phyloP scores from a whole-genome alignment of 2,888 invertebrate genomes.

The Eupithecia inturbata region DNA sequence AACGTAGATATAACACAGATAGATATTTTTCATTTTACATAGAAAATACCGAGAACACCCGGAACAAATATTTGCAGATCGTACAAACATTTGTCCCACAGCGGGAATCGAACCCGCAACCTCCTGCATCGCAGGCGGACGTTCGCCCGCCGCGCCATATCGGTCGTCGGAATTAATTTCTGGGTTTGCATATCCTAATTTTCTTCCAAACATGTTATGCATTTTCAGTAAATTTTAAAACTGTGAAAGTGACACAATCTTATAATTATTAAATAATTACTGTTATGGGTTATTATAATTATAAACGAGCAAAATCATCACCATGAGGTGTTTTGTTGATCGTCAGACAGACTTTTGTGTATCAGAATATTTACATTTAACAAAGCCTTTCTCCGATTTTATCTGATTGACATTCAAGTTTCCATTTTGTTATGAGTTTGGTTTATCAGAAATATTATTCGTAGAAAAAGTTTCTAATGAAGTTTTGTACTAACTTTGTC shows the following conservation, averaged over 20 bases:
- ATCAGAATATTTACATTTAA: constrained; percentile 26
- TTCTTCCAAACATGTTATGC: background rate
- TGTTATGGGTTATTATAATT: constrained; percentile 34
- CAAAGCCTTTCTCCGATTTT: constrained; percentile 38
- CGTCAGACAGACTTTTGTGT: background rate
- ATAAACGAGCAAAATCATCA: constrained; percentile 35
- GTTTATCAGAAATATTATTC: background rate
- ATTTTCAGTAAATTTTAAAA: background rate
- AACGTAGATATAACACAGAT: too few relatives aligned
- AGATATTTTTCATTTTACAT: too few relatives aligned
- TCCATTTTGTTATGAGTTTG: constrained; percentile 4
- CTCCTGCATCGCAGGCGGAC: too few relatives aligned
- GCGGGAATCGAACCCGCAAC: too few relatives aligned
- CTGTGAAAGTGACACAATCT: constrained; percentile 38
- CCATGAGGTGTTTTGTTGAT: constrained; percentile 30
- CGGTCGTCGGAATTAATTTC: too few relatives aligned
- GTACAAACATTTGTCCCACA: too few relatives aligned
- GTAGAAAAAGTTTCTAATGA: too few relatives aligned
- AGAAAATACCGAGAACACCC: too few relatives aligned
- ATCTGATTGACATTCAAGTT: constrained; percentile 32
- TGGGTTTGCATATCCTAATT: background rate
- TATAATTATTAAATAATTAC: constrained; percentile 50
- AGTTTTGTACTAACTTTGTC: too few relatives aligned
- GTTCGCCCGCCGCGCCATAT: too few relatives aligned
- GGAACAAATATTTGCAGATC: too few relatives aligned